These are phyloP conservation scores for Centrocercus urophasianus DNA, from an alignment of 2,113 vertebrate species.

Conservation along the genomic window DNA sequence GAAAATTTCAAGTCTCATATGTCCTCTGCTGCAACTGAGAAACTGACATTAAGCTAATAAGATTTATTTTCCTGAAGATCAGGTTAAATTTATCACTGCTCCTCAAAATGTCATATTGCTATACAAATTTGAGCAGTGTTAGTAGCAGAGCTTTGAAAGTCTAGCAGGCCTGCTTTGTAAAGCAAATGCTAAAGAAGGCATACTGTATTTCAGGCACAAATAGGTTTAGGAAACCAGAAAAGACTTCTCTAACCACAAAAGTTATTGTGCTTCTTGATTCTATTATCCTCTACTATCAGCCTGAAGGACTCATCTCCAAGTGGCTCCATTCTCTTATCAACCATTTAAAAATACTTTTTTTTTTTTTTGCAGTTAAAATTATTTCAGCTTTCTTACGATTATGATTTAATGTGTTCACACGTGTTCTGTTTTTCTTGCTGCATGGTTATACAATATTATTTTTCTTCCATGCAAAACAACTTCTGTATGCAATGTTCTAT, in stretches of 20 bases:
- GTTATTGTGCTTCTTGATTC: background rate
- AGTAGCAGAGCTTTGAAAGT: background rate
- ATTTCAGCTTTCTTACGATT: background rate
- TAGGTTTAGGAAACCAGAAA: background rate
- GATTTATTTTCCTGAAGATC: background rate
- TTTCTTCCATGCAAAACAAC: background rate
- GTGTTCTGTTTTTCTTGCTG: background rate
- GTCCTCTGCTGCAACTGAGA: background rate
- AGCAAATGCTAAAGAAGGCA: background rate
- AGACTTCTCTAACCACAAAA: background rate
- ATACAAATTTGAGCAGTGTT: background rate
- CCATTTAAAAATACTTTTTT: background rate
- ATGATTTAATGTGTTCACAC: background rate
- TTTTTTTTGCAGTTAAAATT: background rate
- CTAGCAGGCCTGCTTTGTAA: background rate
- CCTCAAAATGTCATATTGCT: background rate
- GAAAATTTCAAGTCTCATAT: background rate
- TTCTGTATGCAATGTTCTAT: background rate
- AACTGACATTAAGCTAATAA: background rate
- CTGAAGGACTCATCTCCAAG: background rate
- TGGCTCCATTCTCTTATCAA: background rate
- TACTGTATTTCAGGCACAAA: background rate
- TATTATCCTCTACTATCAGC: background rate
- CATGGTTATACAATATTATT: background rate
- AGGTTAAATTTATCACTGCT: background rate